Base-by-base conservation (phyloP, 2,113 vertebrate genomes). In the Dicerorhinus sumatrensis region DNA sequence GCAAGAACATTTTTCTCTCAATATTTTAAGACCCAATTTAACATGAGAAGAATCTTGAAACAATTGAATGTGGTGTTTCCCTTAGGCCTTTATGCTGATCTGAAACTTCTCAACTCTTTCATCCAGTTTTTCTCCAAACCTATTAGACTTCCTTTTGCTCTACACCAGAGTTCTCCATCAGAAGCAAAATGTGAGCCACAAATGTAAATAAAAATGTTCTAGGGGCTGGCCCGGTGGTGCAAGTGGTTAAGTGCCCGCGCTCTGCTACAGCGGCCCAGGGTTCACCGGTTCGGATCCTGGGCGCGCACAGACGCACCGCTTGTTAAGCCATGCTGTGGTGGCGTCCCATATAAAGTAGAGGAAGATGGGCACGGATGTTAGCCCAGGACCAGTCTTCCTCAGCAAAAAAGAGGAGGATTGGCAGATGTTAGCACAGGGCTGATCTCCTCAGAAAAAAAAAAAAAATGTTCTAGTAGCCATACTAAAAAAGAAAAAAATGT, bases 1-100 rank as follows among this genome's bases (percentile, higher is more conserved):
- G 16, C 31, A 65, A 14, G 77, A 72, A 88, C 20, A 29, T 72
- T 65, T 84, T 70, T 21, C 13, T 18, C 11, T 76, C 1, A 39
- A 72, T 83, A 87, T n/a, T 77, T 63, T 54, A 77, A 87, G 75
- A 42, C 7, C 16, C 48, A 80, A 79, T 79, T 80, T 92, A 85
- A 85, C 9, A 67, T 8, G 13, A 94, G n/a, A 42, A 92, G n/a
- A 92, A 69, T 76, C 72, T 86, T 89, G 39, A 85, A 89, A 76
- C 25, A 92, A 60, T 31, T 79, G 39, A 31, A 79, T 0, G 8
- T 67, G 33, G 12, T 65, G 11, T 63, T 85, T 18, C 77, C 18
- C 33, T 85, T 73, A 89, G 84, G 39, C 3, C 16, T 31, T 73
- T 63, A 73, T 3, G 11, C 51, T 51, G 67, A 33, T 39, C 21